Conservation (phyloP, 2,113 vertebrate genomes). For the Dicaeum eximium region DNA sequence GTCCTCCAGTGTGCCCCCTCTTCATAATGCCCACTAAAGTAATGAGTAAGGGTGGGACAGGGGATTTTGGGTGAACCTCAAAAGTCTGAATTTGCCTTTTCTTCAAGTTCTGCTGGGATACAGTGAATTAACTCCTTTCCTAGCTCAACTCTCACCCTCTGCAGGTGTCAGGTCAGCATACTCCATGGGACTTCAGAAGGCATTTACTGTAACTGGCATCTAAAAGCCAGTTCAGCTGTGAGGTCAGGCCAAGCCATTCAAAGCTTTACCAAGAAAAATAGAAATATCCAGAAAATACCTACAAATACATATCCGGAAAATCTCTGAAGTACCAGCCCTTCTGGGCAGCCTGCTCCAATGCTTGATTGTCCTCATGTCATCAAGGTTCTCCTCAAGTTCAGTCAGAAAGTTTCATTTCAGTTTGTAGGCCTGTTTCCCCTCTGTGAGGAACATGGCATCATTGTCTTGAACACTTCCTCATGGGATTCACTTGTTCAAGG, state of each 20-base stretch:
- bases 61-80: background rate
- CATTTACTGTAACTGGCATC: background rate
- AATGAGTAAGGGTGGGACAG: background rate
- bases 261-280: background rate
- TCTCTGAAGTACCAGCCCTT: background rate
- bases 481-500: background rate
- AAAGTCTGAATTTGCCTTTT: background rate
- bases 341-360: background rate
- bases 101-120: background rate
- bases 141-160: background rate
- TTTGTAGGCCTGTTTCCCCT: background rate
- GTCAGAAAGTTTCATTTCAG: background rate
- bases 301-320: background rate
- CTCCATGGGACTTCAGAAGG: background rate
- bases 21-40: background rate
- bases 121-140: background rate
- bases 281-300: background rate
- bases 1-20: background rate
- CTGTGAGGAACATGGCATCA: background rate
- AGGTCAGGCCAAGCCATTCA: background rate
- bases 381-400: background rate
- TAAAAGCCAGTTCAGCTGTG: background rate
- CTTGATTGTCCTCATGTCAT: background rate
- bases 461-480: background rate
- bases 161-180: background rate